A percentile compares a stretch with the other conserved stretches of the same genome.
phyloP scores from a whole-genome alignment of 2,113 vertebrate genomes.

The Sebastes schlegelii region DNA sequence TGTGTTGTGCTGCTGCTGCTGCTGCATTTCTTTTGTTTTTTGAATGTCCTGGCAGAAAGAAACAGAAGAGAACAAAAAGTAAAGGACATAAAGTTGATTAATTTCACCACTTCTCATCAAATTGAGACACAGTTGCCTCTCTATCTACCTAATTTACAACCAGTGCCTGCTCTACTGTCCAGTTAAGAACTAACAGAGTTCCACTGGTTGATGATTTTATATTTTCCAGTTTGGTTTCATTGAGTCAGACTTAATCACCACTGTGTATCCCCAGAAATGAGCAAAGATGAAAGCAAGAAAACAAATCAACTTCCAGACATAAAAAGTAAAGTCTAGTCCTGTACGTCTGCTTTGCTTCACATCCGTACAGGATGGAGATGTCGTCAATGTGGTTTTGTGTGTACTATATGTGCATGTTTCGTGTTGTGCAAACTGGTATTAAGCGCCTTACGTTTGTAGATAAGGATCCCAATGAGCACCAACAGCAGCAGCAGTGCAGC shows the following conservation, averaged over 20 bases:
- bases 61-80: neutral
- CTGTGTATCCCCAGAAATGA: neutral
- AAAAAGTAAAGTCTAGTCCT: neutral
- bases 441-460: slow-evolving; percentile 49
- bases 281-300: neutral
- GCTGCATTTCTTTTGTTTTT: neutral
- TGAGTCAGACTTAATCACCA: neutral
- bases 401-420: neutral
- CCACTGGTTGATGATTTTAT: neutral
- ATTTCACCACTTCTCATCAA: neutral
- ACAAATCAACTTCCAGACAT: neutral
- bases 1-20: neutral
- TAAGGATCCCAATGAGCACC: neutral
- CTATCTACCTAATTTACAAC: neutral
- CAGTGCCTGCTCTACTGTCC: neutral
- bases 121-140: neutral
- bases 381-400: neutral
- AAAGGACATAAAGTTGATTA: neutral
- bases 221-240: neutral
- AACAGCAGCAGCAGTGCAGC: neutral
- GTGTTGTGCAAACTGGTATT: neutral
- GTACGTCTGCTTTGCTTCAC: neutral
- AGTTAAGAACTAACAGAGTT: neutral
- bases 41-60: slow-evolving; percentile 17
- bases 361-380: neutral